phyloP scores from a whole-genome alignment of 2,113 vertebrate genomes.

The Poeciliopsis prolifica region DNA sequence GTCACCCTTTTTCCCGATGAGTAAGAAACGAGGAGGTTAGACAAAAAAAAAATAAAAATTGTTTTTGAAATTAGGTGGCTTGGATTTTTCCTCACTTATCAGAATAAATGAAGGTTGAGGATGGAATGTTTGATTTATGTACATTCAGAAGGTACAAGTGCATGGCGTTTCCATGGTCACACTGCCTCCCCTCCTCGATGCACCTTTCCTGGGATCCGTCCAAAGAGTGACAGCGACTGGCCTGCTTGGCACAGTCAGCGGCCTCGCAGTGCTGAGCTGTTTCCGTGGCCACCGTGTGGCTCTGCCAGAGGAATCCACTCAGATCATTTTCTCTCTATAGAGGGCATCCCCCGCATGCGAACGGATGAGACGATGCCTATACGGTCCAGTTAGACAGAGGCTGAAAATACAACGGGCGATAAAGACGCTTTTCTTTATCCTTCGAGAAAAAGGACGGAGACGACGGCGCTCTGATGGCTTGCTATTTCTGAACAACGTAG shows the following conservation, averaged over 20 bases:
- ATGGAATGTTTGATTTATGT: neutral
- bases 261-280: constrained; percentile 45
- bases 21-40: constrained; percentile 42
- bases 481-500: constrained; percentile 39
- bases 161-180: constrained; percentile 59
- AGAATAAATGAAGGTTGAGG: neutral
- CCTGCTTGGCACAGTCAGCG: constrained; percentile 64
- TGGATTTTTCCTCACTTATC: neutral
- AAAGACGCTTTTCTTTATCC: constrained; percentile 14
- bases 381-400: neutral
- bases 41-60: neutral
- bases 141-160: constrained; percentile 21
- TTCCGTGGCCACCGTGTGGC: constrained; percentile 48
- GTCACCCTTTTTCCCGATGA: constrained; percentile 9
- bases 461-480: constrained; percentile 18
- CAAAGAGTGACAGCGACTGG: constrained; percentile 63
- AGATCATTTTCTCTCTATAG: constrained; percentile 60
- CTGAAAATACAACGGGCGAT: neutral
- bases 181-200: constrained; percentile 14
- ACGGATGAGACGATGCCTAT: constrained; percentile 10
- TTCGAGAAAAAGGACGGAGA: constrained; percentile 4
- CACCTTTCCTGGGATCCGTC: constrained; percentile 65
- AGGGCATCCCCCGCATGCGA: constrained; percentile 46
- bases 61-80: neutral
- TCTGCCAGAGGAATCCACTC: constrained; percentile 70